Evolutionary conservation across 2,888 invertebrate genomes (phyloP).

Genomic region (Drosophila nr. perissopoda): DNA sequence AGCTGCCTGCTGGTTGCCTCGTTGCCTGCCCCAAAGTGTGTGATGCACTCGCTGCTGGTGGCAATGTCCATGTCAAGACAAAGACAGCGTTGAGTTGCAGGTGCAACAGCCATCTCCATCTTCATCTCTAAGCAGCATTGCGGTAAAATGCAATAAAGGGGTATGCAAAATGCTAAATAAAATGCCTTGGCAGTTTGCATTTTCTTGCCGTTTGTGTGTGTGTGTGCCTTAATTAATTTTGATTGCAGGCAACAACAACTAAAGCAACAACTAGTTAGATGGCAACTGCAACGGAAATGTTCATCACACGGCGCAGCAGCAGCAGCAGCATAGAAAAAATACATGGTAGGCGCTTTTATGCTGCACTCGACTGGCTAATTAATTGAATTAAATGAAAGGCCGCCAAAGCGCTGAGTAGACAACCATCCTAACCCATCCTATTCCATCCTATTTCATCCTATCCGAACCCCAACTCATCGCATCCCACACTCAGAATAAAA

Average conservation of each 20-base stretch:
- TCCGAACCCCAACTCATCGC: conserved; percentile 46
- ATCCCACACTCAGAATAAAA: not conserved
- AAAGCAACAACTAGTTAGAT: conserved; percentile 26
- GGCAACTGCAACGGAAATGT: conserved; percentile 66
- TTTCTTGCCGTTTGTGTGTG: conserved; percentile 22
- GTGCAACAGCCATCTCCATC: conserved; percentile 48
- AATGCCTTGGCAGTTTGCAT: conserved; percentile 43
- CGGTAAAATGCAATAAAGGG: conserved; percentile 67
- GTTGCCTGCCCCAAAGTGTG: conserved; percentile 12
- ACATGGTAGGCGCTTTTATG: conserved; percentile 37
- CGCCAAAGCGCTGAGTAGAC: conserved; percentile 42
- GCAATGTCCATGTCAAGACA: conserved; percentile 63
- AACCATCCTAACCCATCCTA: not conserved
- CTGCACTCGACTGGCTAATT: conserved; percentile 57
- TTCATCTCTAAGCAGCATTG: conserved; percentile 50
- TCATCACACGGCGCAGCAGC: conserved; percentile 67
- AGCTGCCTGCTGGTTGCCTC: conserved; percentile 9
- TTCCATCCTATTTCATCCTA: conserved; percentile 40
- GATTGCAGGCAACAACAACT: conserved; percentile 58
- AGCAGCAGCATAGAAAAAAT: conserved; percentile 2
- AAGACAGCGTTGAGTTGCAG: conserved; percentile 62
- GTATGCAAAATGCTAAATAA: conserved; percentile 65
- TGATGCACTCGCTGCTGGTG: conserved; percentile 52
- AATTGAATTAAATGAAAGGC: conserved; percentile 71
- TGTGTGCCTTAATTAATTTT: conserved; percentile 76